phyloP scores from a whole-genome alignment of 2,797 vertebrate genomes.

The Gallinago solitaria region DNA sequence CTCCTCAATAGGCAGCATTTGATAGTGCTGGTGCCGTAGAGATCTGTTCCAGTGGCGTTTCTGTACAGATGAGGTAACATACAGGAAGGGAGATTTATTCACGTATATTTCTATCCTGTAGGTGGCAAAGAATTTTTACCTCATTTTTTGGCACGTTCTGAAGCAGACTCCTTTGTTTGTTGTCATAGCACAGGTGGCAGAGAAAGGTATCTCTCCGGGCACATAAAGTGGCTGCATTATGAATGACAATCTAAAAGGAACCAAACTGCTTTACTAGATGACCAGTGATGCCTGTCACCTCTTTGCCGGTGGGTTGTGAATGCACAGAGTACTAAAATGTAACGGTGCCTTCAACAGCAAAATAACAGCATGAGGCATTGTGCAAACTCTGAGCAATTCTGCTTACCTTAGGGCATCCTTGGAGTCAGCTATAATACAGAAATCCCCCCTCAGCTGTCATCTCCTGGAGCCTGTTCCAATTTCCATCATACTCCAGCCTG shows the following conservation, averaged over 20 bases:
- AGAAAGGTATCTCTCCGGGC: not conserved
- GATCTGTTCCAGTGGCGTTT: not conserved
- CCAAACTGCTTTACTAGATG: constrained; percentile 22
- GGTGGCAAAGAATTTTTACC: not conserved
- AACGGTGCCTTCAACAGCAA: not conserved
- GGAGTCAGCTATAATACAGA: not conserved
- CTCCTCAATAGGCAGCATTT: not conserved
- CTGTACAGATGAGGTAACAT: fast-evolving
- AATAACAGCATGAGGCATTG: constrained; percentile 13
- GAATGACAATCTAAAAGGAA: constrained; percentile 14
- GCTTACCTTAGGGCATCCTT: constrained; percentile 34
- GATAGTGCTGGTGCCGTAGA: not conserved
- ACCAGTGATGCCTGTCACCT: constrained; percentile 39
- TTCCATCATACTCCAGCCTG: not conserved
- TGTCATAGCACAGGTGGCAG: constrained; percentile 10
- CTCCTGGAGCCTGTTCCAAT: not conserved
- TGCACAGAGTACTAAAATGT: not conserved
- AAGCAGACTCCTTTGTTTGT: not conserved
- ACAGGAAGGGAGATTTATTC: not conserved
- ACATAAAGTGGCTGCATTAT: not conserved
- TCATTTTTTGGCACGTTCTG: not conserved
- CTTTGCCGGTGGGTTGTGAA: not conserved
- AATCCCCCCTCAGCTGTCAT: not conserved
- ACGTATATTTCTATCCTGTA: not conserved
- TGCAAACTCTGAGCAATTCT: not conserved